These are phyloP conservation scores for Drepanosiphum platanoidis DNA, from an alignment of 2,888 invertebrate genomes.

Conservation along the genomic window DNA sequence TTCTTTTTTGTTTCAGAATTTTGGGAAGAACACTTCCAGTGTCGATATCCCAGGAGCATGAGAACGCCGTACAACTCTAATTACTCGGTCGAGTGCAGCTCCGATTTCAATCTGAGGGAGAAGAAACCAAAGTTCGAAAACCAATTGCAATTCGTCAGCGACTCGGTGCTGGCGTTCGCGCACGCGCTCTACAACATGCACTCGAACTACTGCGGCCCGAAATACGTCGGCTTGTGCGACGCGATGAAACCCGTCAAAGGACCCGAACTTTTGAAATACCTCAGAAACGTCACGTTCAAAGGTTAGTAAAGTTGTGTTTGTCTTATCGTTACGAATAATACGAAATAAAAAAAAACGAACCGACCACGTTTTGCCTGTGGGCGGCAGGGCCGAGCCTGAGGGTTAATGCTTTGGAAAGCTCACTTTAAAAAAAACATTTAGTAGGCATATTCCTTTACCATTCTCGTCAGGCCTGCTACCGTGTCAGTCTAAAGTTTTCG, in stretches of 20 bases:
- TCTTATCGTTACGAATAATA: too few species aligned
- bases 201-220: conserved; percentile 78
- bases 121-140: conserved; percentile 88
- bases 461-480: too few species aligned
- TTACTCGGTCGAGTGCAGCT: conserved; percentile 78
- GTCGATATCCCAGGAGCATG: conserved; percentile 83
- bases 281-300: conserved; percentile 86
- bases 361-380: too few species aligned
- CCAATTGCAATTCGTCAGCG: conserved; percentile 95
- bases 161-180: conserved; percentile 95
- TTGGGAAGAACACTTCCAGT: conserved; percentile 94
- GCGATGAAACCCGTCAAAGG: conserved; percentile 92
- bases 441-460: too few species aligned
- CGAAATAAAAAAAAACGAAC: too few species aligned
- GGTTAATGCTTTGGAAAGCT: too few species aligned
- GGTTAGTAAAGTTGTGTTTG: too few species aligned
- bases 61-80: conserved; percentile 84
- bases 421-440: too few species aligned
- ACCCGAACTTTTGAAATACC: conserved; percentile 81
- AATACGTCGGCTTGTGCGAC: conserved; percentile 79
- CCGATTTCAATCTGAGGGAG: conserved; percentile 77
- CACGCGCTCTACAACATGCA: conserved; percentile 88
- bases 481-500: too few species aligned
- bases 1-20: conserved; percentile 74
- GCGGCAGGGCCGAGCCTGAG: too few species aligned